Evolutionary conservation across 1,140 invertebrate genomes (phyloP).

Genomic region (Bombus sibiricus): DNA sequence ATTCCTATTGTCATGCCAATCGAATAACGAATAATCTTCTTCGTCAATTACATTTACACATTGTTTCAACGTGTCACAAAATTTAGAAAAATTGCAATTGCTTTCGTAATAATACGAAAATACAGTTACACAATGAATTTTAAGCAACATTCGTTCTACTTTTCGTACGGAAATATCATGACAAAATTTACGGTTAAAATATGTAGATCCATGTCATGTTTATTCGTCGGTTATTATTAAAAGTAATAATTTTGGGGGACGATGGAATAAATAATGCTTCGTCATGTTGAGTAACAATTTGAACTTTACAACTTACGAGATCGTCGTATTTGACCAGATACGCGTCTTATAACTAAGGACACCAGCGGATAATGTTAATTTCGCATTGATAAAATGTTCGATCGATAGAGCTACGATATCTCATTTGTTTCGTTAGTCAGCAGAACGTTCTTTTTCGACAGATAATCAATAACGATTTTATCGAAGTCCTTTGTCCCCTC

Average conservation of each 20-base stretch:
- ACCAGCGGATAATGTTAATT: neutral
- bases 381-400: neutral
- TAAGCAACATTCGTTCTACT: too few relatives aligned
- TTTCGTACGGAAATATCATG: neutral
- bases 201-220: neutral
- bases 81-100: too few relatives aligned
- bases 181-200: neutral
- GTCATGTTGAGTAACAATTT: neutral
- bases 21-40: too few relatives aligned
- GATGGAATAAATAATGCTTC: neutral
- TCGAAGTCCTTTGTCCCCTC: neutral
- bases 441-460: neutral
- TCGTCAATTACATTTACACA: too few relatives aligned
- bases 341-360: neutral
- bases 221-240: neutral
- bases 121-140: too few relatives aligned
- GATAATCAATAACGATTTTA: conserved; percentile 33
- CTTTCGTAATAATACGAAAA: too few relatives aligned
- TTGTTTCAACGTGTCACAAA: too few relatives aligned
- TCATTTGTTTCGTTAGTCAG: conserved; percentile 17
- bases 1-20: too few relatives aligned
- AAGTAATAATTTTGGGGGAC: neutral
- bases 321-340: neutral
- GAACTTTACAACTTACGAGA: neutral
- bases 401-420: neutral